phyloP scores from a whole-genome alignment of 2,888 invertebrate species.

The Allygus modestus region DNA sequence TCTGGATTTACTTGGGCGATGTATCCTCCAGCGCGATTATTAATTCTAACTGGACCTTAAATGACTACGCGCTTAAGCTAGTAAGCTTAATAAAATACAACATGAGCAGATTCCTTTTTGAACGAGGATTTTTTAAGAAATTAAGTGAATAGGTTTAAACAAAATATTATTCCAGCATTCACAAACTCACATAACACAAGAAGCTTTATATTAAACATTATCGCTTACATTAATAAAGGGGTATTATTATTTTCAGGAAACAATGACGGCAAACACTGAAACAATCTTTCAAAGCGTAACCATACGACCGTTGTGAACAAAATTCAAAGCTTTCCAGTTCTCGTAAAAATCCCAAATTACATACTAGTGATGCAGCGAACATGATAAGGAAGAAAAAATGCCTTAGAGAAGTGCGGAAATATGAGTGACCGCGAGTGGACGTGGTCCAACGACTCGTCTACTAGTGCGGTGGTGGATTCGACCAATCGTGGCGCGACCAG shows the following conservation, averaged over 20 bases:
- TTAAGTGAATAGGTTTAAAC: too few relatives aligned
- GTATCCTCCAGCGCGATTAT: background rate
- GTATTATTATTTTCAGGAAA: background rate
- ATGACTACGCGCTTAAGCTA: background rate
- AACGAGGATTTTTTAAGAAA: background rate
- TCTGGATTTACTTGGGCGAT: constrained; percentile 9
- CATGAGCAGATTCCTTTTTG: background rate
- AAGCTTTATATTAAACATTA: too few relatives aligned
- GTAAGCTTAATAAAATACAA: background rate
- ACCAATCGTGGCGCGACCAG: background rate
- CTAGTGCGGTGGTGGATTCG: constrained; percentile 21
- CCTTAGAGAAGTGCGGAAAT: constrained; percentile 15
- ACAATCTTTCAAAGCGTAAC: background rate
- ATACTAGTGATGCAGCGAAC: constrained; percentile 34
- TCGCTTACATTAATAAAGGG: too few relatives aligned
- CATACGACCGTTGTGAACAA: background rate
- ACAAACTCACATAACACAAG: too few relatives aligned
- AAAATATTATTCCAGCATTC: too few relatives aligned
- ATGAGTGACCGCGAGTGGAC: constrained; percentile 52
- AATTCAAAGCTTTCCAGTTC: background rate
- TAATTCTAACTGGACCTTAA: constrained; percentile 1
- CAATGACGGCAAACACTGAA: background rate
- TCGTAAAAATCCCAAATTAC: background rate
- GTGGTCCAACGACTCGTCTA: constrained; percentile 25
- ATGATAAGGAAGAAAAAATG: constrained; percentile 54